Percentiles rank a stretch among this genome's conserved stretches.
These are phyloP conservation scores for Danaus chrysippus DNA, from an alignment of 2,888 invertebrate species.

Conservation along the genomic window DNA sequence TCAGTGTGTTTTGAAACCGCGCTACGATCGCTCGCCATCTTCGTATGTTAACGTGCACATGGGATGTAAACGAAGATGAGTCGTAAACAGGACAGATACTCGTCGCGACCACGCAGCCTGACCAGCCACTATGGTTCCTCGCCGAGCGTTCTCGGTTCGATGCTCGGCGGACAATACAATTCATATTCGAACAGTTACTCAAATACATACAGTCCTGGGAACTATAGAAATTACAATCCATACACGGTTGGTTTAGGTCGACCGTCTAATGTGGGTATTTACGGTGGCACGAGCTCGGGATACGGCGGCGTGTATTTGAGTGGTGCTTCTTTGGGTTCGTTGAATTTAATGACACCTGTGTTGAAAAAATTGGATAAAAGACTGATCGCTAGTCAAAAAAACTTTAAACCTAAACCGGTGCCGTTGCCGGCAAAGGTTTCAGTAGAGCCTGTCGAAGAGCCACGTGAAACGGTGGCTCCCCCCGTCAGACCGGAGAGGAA, in stretches of 20 bases:
- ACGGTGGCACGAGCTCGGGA: slow-evolving; percentile 82
- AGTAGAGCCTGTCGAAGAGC: slow-evolving; percentile 40
- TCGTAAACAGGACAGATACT: slow-evolving; percentile 68
- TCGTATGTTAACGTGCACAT: slow-evolving; percentile 35
- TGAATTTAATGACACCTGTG: slow-evolving; percentile 79
- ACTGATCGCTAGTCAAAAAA: slow-evolving; percentile 70
- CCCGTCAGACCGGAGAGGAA: slow-evolving; percentile 62
- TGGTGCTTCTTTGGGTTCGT: slow-evolving; percentile 76
- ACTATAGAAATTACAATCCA: slow-evolving; percentile 70
- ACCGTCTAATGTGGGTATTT: slow-evolving; percentile 70
- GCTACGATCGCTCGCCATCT: slow-evolving; percentile 51
- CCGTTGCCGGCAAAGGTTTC: slow-evolving; percentile 53
- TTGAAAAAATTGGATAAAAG: slow-evolving; percentile 73
- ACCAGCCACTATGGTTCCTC: slow-evolving; percentile 68
- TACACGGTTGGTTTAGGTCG: slow-evolving; percentile 67
- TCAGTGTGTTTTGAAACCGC: slow-evolving; percentile 66
- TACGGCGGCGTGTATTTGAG: slow-evolving; percentile 84
- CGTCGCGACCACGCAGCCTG: slow-evolving; percentile 65
- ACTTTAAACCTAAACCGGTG: slow-evolving; percentile 69
- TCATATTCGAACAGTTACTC: slow-evolving; percentile 62
- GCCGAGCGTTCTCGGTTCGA: slow-evolving; percentile 66
- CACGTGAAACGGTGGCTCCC: slow-evolving; percentile 31
- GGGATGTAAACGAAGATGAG: slow-evolving; percentile 66
- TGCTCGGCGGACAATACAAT: slow-evolving; percentile 62
- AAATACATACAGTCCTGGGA: slow-evolving; percentile 56